Evolutionary conservation across 2,888 invertebrate species (phyloP).

Genomic region (Epirrhoe alternata): DNA sequence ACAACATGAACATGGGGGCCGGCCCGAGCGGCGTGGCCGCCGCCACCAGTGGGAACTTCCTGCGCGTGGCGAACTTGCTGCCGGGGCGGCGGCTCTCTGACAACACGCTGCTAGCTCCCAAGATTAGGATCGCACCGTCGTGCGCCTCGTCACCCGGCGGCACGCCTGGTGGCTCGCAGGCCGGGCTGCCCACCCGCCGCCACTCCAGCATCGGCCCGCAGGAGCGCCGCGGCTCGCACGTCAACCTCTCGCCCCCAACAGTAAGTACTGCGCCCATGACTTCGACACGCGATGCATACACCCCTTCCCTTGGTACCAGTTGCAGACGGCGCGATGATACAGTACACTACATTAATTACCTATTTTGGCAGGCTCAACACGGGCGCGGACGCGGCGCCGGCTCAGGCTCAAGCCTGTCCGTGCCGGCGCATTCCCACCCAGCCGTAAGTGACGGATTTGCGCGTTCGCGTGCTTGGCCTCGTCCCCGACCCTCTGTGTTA

Average conservation of each 20-base stretch:
- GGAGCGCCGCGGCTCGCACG: conserved; percentile 92
- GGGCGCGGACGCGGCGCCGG: conserved; percentile 87
- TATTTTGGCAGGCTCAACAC: conserved; percentile 86
- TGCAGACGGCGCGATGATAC: conserved; percentile 51
- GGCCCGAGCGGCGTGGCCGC: conserved; percentile 20
- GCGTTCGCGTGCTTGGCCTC: conserved; percentile 67
- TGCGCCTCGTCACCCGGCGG: conserved; percentile 93
- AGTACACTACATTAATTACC: conserved; percentile 59
- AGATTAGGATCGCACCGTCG: conserved; percentile 94
- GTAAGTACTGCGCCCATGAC: conserved; percentile 84
- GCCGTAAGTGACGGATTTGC: conserved; percentile 85
- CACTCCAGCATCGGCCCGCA: conserved; percentile 97
- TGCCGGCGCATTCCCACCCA: conserved; percentile 90
- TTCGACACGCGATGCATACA: conserved; percentile 6
- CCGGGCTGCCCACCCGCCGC: conserved; percentile 92
- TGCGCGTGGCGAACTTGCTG: conserved; percentile 92
- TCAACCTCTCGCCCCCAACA: conserved; percentile 95
- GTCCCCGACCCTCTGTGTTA: conserved; percentile 67
- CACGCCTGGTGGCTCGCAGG: conserved; percentile 87
- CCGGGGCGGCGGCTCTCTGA: conserved; percentile 95
- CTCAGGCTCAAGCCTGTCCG: conserved; percentile 93
- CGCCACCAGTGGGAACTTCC: conserved; percentile 86
- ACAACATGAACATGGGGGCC: conserved; percentile 72
- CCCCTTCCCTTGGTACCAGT: conserved; percentile 21
- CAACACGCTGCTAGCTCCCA: conserved; percentile 96